A percentile compares a stretch with the other conserved stretches of the same genome.
phyloP scores from a whole-genome alignment of 30 jellyfish, hydroid and myxozoan species.

The Hydractinia echinata region DNA sequence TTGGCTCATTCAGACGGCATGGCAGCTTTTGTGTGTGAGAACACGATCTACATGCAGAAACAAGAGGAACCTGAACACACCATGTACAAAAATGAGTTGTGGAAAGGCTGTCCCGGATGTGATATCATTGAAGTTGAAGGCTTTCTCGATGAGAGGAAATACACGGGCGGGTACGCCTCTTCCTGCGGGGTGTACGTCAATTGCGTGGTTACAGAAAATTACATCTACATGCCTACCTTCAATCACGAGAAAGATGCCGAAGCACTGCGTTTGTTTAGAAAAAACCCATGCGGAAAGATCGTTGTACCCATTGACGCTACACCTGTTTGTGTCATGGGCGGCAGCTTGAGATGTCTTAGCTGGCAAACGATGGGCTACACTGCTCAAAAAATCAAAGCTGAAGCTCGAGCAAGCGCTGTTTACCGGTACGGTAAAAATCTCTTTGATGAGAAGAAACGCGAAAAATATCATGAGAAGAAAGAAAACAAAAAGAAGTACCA shows the following conservation, averaged over 20 bases:
- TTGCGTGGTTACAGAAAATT: not conserved
- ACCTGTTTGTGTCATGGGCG: not conserved
- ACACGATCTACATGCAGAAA: conserved; percentile 1
- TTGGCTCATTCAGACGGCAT: not conserved
- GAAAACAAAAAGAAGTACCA: too few relatives aligned
- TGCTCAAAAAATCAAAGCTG: not conserved
- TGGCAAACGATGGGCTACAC: not conserved
- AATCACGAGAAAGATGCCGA: not conserved
- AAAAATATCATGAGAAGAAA: too few relatives aligned
- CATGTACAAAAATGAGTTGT: not conserved
- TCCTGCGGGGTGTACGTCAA: conserved; percentile 5
- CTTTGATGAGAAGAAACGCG: too few relatives aligned
- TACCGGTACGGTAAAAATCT: not conserved
- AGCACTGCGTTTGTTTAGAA: not conserved
- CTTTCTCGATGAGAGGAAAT: not conserved
- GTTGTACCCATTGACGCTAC: not conserved
- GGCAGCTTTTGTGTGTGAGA: not conserved
- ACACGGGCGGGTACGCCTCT: not conserved
- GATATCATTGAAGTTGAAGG: not conserved
- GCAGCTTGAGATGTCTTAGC: not conserved
- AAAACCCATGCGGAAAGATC: not conserved
- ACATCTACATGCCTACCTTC: not conserved
- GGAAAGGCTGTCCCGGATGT: conserved; percentile 3
- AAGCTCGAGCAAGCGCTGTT: not conserved
- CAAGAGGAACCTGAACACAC: not conserved